These are phyloP conservation scores for Varanus salvator DNA, from an alignment of 2,113 vertebrate genomes.

Conservation along the genomic window DNA sequence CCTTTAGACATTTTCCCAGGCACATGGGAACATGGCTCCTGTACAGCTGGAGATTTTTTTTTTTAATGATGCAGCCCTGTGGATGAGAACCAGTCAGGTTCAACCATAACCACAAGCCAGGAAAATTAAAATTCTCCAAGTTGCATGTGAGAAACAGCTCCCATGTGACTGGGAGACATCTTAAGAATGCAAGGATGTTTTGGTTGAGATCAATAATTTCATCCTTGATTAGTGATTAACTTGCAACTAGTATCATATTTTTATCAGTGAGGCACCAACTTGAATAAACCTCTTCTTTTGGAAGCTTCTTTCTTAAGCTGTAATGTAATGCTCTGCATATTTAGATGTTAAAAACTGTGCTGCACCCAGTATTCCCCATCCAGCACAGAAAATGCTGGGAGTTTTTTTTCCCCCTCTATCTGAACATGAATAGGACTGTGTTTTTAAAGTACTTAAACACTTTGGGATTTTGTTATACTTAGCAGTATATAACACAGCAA, in stretches of 20 bases:
- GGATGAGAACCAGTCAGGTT: background rate
- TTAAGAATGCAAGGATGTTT: background rate
- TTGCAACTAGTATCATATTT: background rate
- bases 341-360: no score
- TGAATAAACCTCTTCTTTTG: slow-evolving; percentile 20
- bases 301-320: slow-evolving; percentile 20
- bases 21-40: background rate
- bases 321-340: no score
- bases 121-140: background rate
- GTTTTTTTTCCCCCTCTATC: no score
- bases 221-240: background rate
- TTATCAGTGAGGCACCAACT: background rate
- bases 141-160: background rate
- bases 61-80: background rate
- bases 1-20: background rate
- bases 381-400: no score
- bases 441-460: slow-evolving; percentile 36
- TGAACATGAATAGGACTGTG: no score
- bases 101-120: background rate
- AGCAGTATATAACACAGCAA: no score
- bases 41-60: background rate
- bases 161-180: background rate
- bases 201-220: background rate
- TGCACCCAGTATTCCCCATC: no score
- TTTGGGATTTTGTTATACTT: no score